Base-by-base conservation (phyloP, 2,797 vertebrate genomes). In the Peromyscus eremicus region DNA sequence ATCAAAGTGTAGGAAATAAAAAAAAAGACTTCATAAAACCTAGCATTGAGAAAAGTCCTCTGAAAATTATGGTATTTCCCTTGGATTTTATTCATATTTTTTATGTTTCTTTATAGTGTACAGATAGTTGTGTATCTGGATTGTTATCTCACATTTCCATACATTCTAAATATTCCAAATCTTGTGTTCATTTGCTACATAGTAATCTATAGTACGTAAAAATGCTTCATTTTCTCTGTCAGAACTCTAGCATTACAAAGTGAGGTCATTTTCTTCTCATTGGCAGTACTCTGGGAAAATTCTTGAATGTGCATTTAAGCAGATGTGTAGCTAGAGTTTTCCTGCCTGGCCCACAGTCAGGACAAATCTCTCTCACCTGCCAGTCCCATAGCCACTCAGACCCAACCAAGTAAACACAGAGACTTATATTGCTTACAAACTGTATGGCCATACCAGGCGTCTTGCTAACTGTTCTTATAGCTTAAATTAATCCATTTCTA, bases 121-220 rank as follows among this genome's bases (percentile, higher is more conserved):
- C 6, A 55, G 75, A 71, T 71, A 3, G 14, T 37, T 93, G 10
- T 49, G 9, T n/a, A 40, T 93, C 12, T 2, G 37, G 12, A 71
- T 93, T 92, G 80, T 85, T 94, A 52, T 40, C 21, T 92, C 37
- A 37, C 2, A 71, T 86, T 94, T 86, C 19, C 55, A 82, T 12
- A 89, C 6, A 29, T 82, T 46, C 13, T n/a, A 85, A 89, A 66
- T 89, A 73, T 92, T 94, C 49, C 81, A 93, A 96, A 92, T 86
- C 6, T 34, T 75, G 40, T 27, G 77, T 96, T 89, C 82, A 86
- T 70, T 93, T 52, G 13, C 29, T 34, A 25, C 43, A 70, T 52
- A 80, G 34, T 73, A 80, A 89, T 81, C 34, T 40, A 57, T 32
- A 73, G 21, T 73, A 81, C 21, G 12, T 64, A 52, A 66, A 66